Conservation (phyloP, 2,113 vertebrate species). For the Diphyllodes magnificus region DNA sequence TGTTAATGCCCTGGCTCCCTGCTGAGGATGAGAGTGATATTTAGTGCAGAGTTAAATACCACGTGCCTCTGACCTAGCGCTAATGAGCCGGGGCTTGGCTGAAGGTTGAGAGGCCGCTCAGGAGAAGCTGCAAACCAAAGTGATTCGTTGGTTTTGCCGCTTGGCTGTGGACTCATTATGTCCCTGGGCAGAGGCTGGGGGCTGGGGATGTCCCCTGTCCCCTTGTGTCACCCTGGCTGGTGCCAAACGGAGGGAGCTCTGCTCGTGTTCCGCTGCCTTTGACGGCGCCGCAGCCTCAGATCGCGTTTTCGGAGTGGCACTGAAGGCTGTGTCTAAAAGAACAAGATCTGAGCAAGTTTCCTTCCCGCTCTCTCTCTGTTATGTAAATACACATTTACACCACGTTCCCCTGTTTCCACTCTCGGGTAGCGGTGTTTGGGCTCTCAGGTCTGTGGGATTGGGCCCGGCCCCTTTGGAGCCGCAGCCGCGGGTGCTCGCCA, state of each 20-base stretch:
- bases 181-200: background rate
- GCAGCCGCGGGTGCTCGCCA: rapidly evolving
- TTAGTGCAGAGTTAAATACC: background rate
- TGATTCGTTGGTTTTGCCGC: rapidly evolving
- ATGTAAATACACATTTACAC: background rate
- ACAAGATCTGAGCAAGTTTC: background rate
- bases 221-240: background rate
- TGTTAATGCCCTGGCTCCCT: background rate
- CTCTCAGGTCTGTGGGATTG: background rate
- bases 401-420: background rate
- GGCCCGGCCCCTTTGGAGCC: rapidly evolving
- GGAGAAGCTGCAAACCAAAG: background rate
- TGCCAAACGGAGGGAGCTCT: background rate
- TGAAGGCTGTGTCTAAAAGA: rapidly evolving
- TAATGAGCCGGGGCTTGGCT: background rate
- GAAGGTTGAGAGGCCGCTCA: background rate
- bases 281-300: rapidly evolving
- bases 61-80: background rate
- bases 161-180: too few relatives aligned
- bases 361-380: background rate
- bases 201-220: background rate
- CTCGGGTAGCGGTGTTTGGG: background rate
- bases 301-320: rapidly evolving
- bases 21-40: background rate
- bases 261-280: background rate